Conservation (phyloP, 2,113 vertebrate genomes). For the Cebidichthys violaceus region DNA sequence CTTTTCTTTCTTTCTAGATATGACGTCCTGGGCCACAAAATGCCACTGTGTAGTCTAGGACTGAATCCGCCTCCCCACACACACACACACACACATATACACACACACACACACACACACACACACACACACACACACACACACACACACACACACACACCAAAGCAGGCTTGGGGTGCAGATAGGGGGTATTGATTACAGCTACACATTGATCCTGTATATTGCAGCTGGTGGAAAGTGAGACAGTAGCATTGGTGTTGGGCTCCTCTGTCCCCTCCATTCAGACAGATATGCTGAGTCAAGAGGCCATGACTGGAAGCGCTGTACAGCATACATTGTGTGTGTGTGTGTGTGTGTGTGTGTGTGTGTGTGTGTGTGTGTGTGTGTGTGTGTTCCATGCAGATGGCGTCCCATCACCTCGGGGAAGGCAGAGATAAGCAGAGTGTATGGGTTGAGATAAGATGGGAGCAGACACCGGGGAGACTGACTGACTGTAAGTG, state of each 20-base stretch:
- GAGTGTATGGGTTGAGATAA: slow-evolving; percentile 78
- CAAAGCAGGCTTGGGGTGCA: slow-evolving; percentile 43
- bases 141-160: slow-evolving; percentile 12
- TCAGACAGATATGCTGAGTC: slow-evolving; percentile 70
- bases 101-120: slow-evolving; percentile 31
- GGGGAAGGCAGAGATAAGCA: slow-evolving; percentile 74
- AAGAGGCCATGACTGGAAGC: slow-evolving; percentile 60
- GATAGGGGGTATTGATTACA: slow-evolving; percentile 76
- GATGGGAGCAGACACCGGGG: slow-evolving; percentile 75
- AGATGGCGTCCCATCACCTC: slow-evolving; percentile 79
- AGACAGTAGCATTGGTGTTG: slow-evolving; percentile 55
- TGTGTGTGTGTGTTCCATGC: slow-evolving; percentile 51
- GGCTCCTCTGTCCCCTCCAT: slow-evolving; percentile 31
- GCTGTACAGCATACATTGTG: slow-evolving; percentile 25
- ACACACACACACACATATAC: slow-evolving; percentile 19
- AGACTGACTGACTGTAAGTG: slow-evolving; percentile 77
- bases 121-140: slow-evolving; percentile 31
- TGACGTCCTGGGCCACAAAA: slow-evolving; percentile 64
- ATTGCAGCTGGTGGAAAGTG: slow-evolving; percentile 54
- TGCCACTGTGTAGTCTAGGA: slow-evolving; percentile 79
- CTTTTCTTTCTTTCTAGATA: slow-evolving; percentile 68
- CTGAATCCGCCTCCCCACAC: slow-evolving; percentile 35
- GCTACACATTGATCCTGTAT: slow-evolving; percentile 71
- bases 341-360: slow-evolving; percentile 29
- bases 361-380: slow-evolving; percentile 50